Conservation (phyloP, 2,888 invertebrate species). For the Acanthosepion pharaonis region DNA sequence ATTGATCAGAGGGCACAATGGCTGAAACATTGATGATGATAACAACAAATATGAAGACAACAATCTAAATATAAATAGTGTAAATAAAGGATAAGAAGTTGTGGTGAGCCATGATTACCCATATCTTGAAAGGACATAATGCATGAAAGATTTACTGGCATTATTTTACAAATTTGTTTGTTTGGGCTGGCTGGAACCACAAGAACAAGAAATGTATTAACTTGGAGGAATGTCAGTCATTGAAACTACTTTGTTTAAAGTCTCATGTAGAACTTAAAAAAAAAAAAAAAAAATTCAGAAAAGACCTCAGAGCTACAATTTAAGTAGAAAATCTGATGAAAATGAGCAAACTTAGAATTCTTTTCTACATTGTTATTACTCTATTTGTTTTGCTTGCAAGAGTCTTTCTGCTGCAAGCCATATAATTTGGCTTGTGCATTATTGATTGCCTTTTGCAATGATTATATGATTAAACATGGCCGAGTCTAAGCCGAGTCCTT, state of each 20-base stretch:
- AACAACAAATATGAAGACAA: too few species aligned
- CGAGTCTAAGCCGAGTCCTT: neutral
- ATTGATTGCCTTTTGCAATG: neutral
- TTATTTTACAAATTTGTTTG: too few species aligned
- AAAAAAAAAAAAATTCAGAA: neutral
- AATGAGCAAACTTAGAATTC: neutral
- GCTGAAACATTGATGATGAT: too few species aligned
- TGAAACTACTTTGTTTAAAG: neutral
- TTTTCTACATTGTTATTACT: neutral
- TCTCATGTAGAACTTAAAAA: neutral
- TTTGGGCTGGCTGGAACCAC: too few species aligned
- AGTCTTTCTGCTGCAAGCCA: neutral
- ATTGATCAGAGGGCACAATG: too few species aligned
- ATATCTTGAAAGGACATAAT: too few species aligned
- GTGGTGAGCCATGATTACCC: too few species aligned
- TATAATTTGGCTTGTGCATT: neutral
- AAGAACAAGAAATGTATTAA: too few species aligned
- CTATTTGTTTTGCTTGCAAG: neutral
- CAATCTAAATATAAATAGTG: too few species aligned
- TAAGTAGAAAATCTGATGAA: neutral
- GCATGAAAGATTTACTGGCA: too few species aligned
- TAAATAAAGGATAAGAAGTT: too few species aligned
- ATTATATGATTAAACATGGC: neutral
- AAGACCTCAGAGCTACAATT: neutral
- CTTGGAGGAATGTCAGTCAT: neutral